Evolutionary conservation across 2,797 vertebrate genomes (phyloP).

Genomic region (Pseudochirops corinnae): DNA sequence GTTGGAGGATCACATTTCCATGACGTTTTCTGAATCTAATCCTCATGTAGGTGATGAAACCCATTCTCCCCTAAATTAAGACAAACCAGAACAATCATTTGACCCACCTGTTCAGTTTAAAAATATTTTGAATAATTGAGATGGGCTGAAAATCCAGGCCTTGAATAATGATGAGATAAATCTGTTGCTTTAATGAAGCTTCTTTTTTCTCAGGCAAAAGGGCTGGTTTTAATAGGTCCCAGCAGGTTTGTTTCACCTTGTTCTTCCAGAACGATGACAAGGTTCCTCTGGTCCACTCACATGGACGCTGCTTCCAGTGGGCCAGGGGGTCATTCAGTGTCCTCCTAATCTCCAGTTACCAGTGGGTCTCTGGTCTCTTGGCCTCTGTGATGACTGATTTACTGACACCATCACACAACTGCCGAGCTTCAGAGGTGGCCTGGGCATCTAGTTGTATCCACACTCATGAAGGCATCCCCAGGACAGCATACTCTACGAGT

Average conservation of each 20-base stretch:
- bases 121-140: conserved; percentile 82
- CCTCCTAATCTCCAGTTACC: conserved; percentile 66
- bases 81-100: conserved; percentile 81
- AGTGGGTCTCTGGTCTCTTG: conserved; percentile 69
- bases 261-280: conserved; percentile 63
- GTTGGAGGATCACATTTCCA: conserved; percentile 78
- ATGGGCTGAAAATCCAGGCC: conserved; percentile 76
- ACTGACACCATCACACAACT: conserved; percentile 1
- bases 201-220: conserved; percentile 64
- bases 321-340: conserved; percentile 42
- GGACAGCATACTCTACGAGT: not conserved
- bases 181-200: conserved; percentile 76
- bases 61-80: conserved; percentile 80
- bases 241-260: conserved; percentile 75
- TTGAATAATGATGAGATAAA: conserved; percentile 80
- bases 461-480: not conserved
- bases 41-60: conserved; percentile 83
- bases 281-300: conserved; percentile 70
- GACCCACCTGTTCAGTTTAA: conserved; percentile 81
- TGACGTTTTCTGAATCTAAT: conserved; percentile 81
- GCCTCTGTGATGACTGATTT: conserved; percentile 71
- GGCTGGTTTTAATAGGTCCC: conserved; percentile 73
- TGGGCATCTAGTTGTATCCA: not conserved
- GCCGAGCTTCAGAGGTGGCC: not conserved
- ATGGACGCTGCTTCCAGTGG: conserved; percentile 64